Evolutionary conservation across 2,888 invertebrate species (phyloP).

Genomic region (Pollenia angustigena): DNA sequence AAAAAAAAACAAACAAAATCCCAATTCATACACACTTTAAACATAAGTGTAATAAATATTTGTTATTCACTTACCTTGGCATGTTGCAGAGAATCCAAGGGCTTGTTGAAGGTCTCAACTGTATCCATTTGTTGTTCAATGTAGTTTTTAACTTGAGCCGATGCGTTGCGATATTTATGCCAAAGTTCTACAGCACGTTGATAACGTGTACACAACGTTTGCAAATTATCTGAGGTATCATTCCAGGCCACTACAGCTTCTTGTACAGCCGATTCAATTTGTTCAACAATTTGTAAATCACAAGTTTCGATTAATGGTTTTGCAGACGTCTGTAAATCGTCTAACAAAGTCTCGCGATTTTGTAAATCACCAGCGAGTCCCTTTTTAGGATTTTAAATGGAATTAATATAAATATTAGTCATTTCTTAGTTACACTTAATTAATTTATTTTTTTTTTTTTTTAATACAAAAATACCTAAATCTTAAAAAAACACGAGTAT

Average conservation of each 20-base stretch:
- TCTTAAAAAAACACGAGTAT: slow-evolving; percentile 6
- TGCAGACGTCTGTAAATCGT: slow-evolving; percentile 89
- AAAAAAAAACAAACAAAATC: neutral
- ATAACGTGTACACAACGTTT: slow-evolving; percentile 90
- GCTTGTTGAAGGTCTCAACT: slow-evolving; percentile 88
- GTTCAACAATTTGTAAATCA: slow-evolving; percentile 89
- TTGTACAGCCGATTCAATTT: slow-evolving; percentile 90
- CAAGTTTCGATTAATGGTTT: slow-evolving; percentile 89
- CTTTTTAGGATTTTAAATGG: slow-evolving; percentile 82
- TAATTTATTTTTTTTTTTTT: neutral
- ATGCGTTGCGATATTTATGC: slow-evolving; percentile 92
- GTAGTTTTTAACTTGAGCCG: slow-evolving; percentile 90
- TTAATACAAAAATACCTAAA: neutral
- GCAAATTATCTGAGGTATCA: slow-evolving; percentile 91
- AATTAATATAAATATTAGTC: neutral
- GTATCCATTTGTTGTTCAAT: slow-evolving; percentile 91
- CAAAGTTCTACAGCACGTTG: slow-evolving; percentile 92
- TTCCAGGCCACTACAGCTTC: slow-evolving; percentile 92
- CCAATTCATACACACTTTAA: neutral
- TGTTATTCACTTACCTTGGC: slow-evolving; percentile 87
- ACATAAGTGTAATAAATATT: slow-evolving; percentile 32
- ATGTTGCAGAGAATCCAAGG: slow-evolving; percentile 88
- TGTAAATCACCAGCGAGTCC: slow-evolving; percentile 91
- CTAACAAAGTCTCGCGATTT: slow-evolving; percentile 89
- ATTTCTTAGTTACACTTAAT: too few relatives aligned